Base-by-base conservation (phyloP, 2,113 vertebrate genomes). In the Hypomesus transpacificus region DNA sequence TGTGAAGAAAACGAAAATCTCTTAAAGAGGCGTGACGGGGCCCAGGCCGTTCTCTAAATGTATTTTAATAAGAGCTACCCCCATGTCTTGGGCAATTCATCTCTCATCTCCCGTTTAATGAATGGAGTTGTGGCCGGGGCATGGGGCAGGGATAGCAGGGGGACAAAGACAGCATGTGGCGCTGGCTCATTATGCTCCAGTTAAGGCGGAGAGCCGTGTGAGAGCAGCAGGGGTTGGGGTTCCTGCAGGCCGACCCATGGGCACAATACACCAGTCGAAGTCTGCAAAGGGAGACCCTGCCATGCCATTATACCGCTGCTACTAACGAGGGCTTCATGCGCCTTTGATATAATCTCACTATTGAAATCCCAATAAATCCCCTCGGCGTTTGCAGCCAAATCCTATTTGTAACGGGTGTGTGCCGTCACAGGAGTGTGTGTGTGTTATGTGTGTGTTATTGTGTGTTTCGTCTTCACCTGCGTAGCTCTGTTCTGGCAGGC, bases 281-380 rank as follows among this genome's bases (percentile, higher is more conserved):
- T 68, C 86, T 87, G 85, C 84, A 87, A 83, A 87, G 81, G 78
- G 89, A 87, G 85, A 90, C 92, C 94, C 95, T 89, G 92, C 93
- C 91, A 93, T 21, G 93, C 92, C 90, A 95, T 97, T 95, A 93
- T 95, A 89, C 91, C 88, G 80, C 87, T 80, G 84, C 91, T 90
- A 87, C 94, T 97, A 96, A 97, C 94, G 94, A 98, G 95, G 91
- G 90, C 90, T 96, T 97, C 94, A 94, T 94, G 90, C 90, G 93
- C 92, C 93, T 96, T 95, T 96, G 94, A 97, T 95, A 95, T 93
- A 92, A 95, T 92, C 94, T 95, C 92, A 93, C 93, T 91, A 95
- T 95, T 94, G 92, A 98, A 95, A 94, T 92, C 93, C 92, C 90
- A 91, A 93, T 94, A 94, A 96, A 95, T 93, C 94, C 94, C 90